Evolutionary conservation across 2,888 invertebrate species (phyloP), one percentile per base, ranked within the genome.

Genomic region (Helobdella robusta): DNA sequence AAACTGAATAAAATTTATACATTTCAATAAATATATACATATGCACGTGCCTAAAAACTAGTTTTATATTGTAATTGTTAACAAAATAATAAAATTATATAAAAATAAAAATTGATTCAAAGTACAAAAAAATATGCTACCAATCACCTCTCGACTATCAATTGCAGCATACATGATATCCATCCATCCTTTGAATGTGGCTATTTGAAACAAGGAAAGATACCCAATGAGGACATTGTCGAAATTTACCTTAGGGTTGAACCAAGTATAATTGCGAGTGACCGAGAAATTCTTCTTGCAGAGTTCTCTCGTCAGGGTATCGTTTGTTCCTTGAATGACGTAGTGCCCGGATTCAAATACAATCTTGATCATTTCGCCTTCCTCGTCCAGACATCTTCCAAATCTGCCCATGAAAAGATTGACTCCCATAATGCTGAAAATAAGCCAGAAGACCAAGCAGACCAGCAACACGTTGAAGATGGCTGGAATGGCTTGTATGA

Each of bases 371-470:
- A 66, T 54, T 15, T 86, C 86, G 66, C 88, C 87, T 3, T 73
- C 68, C 5, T 48, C 67, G 66, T 78, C 74, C 2, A 75, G 66
- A 72, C 80, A 80, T 23, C 64, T 62, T 34, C 59, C 56, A 59
- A 66, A 69, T 34, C 66, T 66, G 11, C 95, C 95, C 82, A 70
- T 72, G 81, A 97, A 95, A 76, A 95, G 85, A 82, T 97, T 93
- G 68, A 97, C 95, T 73, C 95, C 95, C 91, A 97, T 94, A 76
- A 97, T 97, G 80, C 94, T 92, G 82, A 97, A 97, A 82, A 97
- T 97, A 75, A 97, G 87, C 97, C 97, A 97, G 85, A 97, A 95
- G 83, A 97, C 94, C 80, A 97, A 87, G 85, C 95, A 95, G 83
- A 97, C 95, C 81, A 97, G 86, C 81, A 97, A 84, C 83, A 97